These are phyloP conservation scores for Pantala flavescens DNA, from an alignment of 1,140 invertebrate species.

Conservation along the genomic window DNA sequence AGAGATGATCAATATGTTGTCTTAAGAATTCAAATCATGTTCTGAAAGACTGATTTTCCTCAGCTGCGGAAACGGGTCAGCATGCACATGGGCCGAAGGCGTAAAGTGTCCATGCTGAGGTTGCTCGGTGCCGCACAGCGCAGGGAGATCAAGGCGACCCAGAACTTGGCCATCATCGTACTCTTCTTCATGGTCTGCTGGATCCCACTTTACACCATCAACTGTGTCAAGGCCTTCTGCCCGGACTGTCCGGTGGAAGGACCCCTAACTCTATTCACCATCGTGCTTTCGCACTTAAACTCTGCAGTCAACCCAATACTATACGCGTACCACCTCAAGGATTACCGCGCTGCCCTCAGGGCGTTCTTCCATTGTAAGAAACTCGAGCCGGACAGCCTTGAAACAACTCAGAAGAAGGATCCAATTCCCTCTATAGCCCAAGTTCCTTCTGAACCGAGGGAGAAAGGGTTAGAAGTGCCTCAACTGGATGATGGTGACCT, in stretches of 20 bases:
- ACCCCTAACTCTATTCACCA: constrained; percentile 64
- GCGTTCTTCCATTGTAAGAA: constrained; percentile 13
- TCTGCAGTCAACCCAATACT: constrained; percentile 78
- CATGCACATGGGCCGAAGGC: constrained; percentile 36
- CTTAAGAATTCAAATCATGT: too few species aligned
- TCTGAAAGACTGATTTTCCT: constrained; percentile 19
- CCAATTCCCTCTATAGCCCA: too few species aligned
- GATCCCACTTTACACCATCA: constrained; percentile 85
- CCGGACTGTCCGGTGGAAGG: constrained; percentile 51
- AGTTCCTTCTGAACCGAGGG: too few species aligned
- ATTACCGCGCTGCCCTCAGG: constrained; percentile 60
- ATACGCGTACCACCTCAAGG: constrained; percentile 82
- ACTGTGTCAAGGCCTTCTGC: constrained; percentile 77
- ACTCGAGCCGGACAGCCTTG: too few species aligned
- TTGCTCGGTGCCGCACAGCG: constrained; percentile 67
- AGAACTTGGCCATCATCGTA: constrained; percentile 82
- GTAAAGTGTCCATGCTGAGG: constrained; percentile 56
- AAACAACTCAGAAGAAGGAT: too few species aligned
- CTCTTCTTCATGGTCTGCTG: constrained; percentile 86
- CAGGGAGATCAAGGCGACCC: constrained; percentile 81
- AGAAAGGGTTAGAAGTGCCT: too few species aligned
- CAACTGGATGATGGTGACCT: too few species aligned
- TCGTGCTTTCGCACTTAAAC: constrained; percentile 79
- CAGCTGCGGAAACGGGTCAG: constrained; percentile 46
- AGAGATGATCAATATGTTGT: too few species aligned